These are phyloP conservation scores for Pterophyllum scalare DNA, from an alignment of 2,113 vertebrate genomes.

Conservation along the genomic window DNA sequence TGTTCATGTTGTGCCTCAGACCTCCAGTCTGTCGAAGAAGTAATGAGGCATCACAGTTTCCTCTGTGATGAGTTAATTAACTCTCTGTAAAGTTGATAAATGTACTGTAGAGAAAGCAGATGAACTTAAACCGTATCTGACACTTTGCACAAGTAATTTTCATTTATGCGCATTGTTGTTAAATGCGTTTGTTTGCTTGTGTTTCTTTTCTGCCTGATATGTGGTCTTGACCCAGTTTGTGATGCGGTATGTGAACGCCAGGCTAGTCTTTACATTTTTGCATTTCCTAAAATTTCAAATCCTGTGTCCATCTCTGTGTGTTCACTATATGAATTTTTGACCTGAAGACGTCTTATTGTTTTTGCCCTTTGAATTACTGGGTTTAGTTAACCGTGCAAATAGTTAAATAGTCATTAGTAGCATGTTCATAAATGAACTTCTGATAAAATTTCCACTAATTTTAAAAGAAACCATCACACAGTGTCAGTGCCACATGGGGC, in stretches of 20 bases:
- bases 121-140: neutral
- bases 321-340: too few species aligned
- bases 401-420: neutral
- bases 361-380: too few species aligned
- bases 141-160: neutral
- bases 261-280: neutral
- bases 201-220: neutral
- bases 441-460: too few species aligned
- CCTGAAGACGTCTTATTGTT: too few species aligned
- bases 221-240: neutral
- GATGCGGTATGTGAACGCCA: neutral
- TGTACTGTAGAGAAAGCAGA: neutral
- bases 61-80: conserved; percentile 46
- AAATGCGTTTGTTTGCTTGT: neutral
- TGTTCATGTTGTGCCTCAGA: conserved; percentile 9
- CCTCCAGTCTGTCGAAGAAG: conserved; percentile 34
- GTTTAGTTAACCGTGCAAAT: too few species aligned
- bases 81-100: conserved; percentile 40
- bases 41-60: conserved; percentile 57
- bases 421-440: neutral
- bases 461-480: neutral
- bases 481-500: too few species aligned
- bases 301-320: too few species aligned
- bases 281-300: neutral
- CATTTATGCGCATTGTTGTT: neutral